These are phyloP conservation scores for Cnemophilus loriae DNA, from an alignment of 2,113 vertebrate species.

Conservation along the genomic window DNA sequence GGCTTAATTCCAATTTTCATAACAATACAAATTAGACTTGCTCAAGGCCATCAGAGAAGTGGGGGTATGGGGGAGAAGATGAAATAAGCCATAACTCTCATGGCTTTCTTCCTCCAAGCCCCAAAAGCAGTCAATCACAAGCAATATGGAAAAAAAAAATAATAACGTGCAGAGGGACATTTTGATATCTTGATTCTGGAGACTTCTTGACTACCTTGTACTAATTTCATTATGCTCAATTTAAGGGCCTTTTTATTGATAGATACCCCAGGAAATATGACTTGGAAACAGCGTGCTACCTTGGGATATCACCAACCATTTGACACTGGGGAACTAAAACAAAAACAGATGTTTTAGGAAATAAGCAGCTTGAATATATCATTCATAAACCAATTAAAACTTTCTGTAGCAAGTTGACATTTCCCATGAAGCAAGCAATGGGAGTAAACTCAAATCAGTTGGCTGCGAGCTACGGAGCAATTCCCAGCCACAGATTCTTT, in stretches of 20 bases:
- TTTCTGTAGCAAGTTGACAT: conserved; percentile 60
- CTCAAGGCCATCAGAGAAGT: not conserved
- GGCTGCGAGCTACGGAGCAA: not conserved
- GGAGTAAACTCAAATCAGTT: conserved; percentile 32
- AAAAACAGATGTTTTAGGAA: conserved; percentile 60
- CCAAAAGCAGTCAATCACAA: conserved; percentile 29
- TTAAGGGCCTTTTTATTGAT: conserved; percentile 22
- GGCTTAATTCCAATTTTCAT: conserved; percentile 35
- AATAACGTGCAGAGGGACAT: not conserved
- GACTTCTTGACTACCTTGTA: conserved; percentile 32
- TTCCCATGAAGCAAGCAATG: conserved; percentile 52
- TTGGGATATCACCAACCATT: conserved; percentile 31
- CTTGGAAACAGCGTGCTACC: conserved; percentile 30
- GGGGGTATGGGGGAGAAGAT: not conserved
- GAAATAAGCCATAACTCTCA: conserved; percentile 10
- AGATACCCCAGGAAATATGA: conserved; percentile 6
- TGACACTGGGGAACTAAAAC: conserved; percentile 41
- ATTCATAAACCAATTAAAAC: conserved; percentile 60
- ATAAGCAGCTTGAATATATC: conserved; percentile 57
- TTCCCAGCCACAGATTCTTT: not conserved
- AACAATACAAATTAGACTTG: conserved; percentile 43
- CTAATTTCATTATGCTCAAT: conserved; percentile 51
- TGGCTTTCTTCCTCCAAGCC: not conserved
- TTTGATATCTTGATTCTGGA: conserved; percentile 28
- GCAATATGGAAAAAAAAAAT: not conserved